phyloP scores from a whole-genome alignment of 2,888 invertebrate genomes.

The Apamea sordens region DNA sequence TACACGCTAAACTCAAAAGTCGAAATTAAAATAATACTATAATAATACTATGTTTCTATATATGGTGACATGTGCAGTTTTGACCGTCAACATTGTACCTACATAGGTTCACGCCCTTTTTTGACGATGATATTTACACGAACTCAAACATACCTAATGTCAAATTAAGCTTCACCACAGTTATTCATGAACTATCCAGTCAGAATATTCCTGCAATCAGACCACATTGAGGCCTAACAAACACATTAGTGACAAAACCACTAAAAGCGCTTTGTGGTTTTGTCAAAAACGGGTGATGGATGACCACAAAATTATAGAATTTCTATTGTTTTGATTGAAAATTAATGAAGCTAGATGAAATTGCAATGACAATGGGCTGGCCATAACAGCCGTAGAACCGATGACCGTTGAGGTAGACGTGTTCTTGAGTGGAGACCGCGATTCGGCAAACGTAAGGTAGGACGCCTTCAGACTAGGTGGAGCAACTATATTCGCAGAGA shows the following conservation, averaged over 20 bases:
- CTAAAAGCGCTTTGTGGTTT: slow-evolving; percentile 8
- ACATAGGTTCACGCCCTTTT: background rate
- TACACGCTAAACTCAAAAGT: background rate
- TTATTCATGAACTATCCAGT: background rate
- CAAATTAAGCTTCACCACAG: background rate
- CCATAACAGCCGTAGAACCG: background rate
- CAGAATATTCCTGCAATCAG: background rate
- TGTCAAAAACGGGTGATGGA: background rate
- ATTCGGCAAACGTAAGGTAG: too few species aligned
- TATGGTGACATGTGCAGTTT: background rate
- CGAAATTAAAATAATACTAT: background rate
- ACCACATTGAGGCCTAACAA: background rate
- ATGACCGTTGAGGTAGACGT: background rate
- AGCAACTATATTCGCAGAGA: too few species aligned
- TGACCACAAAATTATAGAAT: background rate
- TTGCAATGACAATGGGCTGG: background rate
- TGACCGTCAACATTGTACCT: background rate
- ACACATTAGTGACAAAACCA: background rate
- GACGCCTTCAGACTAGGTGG: too few species aligned
- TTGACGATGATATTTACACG: background rate
- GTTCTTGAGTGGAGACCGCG: too few species aligned
- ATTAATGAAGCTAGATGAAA: background rate
- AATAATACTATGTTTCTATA: background rate
- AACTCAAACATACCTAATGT: background rate
- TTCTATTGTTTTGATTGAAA: slow-evolving; percentile 1